Conservation (phyloP, 2,888 invertebrate species). For the Hirtodrosophila histrioides region DNA sequence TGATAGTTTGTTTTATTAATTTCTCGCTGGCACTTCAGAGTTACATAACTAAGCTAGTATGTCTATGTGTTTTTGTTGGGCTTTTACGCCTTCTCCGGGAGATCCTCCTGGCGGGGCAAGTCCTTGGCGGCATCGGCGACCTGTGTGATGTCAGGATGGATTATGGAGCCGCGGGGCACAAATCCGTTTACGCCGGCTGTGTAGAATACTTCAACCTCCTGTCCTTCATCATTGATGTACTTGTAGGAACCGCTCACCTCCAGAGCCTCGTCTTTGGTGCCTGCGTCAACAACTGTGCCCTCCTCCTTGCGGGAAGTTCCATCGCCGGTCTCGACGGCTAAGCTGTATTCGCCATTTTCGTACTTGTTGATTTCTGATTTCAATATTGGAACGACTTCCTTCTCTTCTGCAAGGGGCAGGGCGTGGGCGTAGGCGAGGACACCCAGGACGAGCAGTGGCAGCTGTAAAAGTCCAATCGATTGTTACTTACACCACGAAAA, state of each 20-base stretch:
- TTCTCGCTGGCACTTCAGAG: constrained; percentile 19
- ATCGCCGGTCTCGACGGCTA: constrained; percentile 54
- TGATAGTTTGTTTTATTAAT: constrained; percentile 5
- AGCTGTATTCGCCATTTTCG: constrained; percentile 77
- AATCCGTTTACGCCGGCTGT: constrained; percentile 83
- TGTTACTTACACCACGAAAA: too few species aligned
- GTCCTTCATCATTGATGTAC: constrained; percentile 78
- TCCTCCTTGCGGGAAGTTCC: constrained; percentile 76
- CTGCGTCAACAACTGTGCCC: constrained; percentile 66
- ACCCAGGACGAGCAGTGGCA: constrained; percentile 45
- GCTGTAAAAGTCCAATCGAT: constrained; percentile 27
- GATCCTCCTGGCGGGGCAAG: constrained; percentile 61
- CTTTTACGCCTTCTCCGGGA: constrained; percentile 5
- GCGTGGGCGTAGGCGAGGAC: constrained; percentile 45
- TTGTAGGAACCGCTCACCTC: constrained; percentile 81
- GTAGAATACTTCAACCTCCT: constrained; percentile 81
- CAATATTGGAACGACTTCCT: constrained; percentile 64
- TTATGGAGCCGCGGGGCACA: constrained; percentile 79
- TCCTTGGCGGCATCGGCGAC: constrained; percentile 81
- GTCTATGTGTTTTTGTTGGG: not conserved
- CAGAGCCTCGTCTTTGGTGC: constrained; percentile 71
- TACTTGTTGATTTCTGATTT: constrained; percentile 69
- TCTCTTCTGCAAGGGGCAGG: constrained; percentile 50
- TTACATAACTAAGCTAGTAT: constrained; percentile 8
- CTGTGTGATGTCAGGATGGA: constrained; percentile 79